These are phyloP conservation scores for Ardeotis arabs DNA, from an alignment of 2,113 vertebrate species.

Conservation along the genomic window DNA sequence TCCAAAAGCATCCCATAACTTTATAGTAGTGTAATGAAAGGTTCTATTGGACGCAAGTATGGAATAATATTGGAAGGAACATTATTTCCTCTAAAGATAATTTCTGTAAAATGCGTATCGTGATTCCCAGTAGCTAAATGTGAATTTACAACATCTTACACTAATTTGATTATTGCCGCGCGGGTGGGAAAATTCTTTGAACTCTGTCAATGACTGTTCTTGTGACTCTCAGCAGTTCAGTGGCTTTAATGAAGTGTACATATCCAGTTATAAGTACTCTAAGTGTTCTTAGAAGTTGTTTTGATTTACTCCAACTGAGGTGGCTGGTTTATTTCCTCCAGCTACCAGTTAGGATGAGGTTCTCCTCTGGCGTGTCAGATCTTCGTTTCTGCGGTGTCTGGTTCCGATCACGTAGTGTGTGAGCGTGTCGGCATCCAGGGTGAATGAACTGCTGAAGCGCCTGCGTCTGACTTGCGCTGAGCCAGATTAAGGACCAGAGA, in stretches of 20 bases:
- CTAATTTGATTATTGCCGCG: not conserved
- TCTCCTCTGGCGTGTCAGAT: not conserved
- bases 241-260: not conserved
- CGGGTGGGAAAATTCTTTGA: not conserved
- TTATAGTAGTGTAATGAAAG: not conserved
- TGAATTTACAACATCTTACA: not conserved
- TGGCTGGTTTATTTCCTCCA: not conserved
- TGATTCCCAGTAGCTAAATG: not conserved
- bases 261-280: not conserved
- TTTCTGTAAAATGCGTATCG: not conserved
- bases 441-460: not conserved
- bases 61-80: not conserved
- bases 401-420: rapidly evolving
- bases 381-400: not conserved
- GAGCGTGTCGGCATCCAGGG: not conserved
- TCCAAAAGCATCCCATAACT: not conserved
- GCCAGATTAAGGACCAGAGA: not conserved
- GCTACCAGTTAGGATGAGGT: not conserved
- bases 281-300: not conserved
- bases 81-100: not conserved
- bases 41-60: not conserved
- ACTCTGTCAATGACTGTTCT: rapidly evolving
- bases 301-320: no score
- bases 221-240: not conserved
- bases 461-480: not conserved